phyloP scores from a whole-genome alignment of 2,888 invertebrate genomes.

The Electrophaes corylata region DNA sequence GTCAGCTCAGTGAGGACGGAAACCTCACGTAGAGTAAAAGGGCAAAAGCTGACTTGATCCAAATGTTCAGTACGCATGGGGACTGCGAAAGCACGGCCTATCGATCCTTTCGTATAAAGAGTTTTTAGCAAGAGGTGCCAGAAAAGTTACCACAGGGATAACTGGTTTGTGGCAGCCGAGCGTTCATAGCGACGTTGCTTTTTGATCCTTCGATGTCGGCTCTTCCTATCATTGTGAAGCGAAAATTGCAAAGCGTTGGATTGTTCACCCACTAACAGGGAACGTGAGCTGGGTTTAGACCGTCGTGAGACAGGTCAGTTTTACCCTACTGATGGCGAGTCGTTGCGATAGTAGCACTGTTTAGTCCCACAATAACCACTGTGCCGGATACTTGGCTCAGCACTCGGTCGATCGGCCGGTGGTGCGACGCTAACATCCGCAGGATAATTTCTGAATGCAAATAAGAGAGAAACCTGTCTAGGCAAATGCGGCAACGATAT shows the following conservation, averaged over 20 bases:
- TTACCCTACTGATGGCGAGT: conserved; percentile 84
- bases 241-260: conserved; percentile 11
- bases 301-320: conserved; percentile 79
- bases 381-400: conserved; percentile 74
- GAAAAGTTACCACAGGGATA: too few species aligned
- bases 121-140: too few species aligned
- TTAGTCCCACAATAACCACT: conserved; percentile 55
- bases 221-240: too few species aligned
- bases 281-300: too few species aligned
- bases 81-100: too few species aligned
- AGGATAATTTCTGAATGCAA: conserved; percentile 82
- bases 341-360: conserved; percentile 83
- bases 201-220: too few species aligned
- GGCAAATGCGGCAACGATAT: conserved; percentile 49
- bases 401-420: conserved; percentile 78
- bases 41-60: too few species aligned
- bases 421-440: conserved; percentile 80
- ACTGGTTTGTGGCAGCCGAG: conserved; percentile 10
- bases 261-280: conserved; percentile 14
- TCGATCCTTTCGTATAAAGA: too few species aligned
- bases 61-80: too few species aligned
- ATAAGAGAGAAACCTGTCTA: conserved; percentile 79
- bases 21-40: conserved; percentile 10
- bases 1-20: conserved; percentile 13
- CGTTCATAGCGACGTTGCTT: conserved; percentile 9